Evolutionary conservation across 2,797 vertebrate genomes (phyloP).

Genomic region (Onychomys arenicola): DNA sequence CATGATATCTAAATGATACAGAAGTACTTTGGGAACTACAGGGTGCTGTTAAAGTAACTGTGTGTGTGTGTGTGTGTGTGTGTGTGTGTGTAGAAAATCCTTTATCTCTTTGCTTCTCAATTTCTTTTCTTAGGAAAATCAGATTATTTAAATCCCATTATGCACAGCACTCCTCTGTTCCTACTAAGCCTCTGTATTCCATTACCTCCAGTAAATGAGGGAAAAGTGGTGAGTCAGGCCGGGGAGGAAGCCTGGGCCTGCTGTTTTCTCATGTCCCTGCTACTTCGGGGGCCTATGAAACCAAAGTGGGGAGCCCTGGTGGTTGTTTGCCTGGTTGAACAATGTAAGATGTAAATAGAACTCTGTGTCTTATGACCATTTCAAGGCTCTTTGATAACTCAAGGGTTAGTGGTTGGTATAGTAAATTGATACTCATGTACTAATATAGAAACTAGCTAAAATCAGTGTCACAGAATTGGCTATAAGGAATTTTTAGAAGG

Average conservation of each 20-base stretch:
- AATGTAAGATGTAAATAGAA: neutral
- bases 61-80: neutral
- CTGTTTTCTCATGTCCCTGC: neutral
- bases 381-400: neutral
- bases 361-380: neutral
- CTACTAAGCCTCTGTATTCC: conserved; percentile 74
- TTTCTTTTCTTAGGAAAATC: conserved; percentile 82
- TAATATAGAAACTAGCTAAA: conserved; percentile 1
- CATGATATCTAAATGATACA: conserved; percentile 27
- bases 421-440: neutral
- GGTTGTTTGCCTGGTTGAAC: neutral
- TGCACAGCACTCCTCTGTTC: conserved; percentile 70
- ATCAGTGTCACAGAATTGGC: neutral
- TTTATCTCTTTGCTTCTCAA: conserved; percentile 80
- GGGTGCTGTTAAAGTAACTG: neutral
- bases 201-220: conserved; percentile 80
- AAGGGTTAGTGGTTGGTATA: conserved; percentile 14
- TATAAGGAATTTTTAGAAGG: conserved; percentile 19
- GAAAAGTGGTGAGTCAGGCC: conserved; percentile 68
- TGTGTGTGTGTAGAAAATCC: conserved; percentile 61
- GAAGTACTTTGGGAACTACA: conserved; percentile 54
- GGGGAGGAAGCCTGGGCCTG: neutral
- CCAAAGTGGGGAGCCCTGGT: neutral
- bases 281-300: neutral
- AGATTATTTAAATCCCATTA: conserved; percentile 83